These are phyloP conservation scores for Lordiphosa collinella DNA, from an alignment of 1,140 invertebrate genomes.

Conservation along the genomic window DNA sequence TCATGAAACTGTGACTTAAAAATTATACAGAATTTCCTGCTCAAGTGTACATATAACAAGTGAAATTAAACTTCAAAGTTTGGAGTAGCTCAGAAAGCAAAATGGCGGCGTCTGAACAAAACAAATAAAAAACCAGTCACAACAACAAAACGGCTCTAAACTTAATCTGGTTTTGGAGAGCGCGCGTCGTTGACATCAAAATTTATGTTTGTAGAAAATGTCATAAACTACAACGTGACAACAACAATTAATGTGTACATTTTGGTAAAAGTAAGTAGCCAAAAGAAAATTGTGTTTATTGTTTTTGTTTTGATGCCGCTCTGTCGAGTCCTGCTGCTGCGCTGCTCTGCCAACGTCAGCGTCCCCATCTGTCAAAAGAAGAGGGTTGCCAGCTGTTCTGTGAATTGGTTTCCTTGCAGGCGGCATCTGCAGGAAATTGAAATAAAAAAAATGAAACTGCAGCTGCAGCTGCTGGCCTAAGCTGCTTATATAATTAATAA, in stretches of 20 bases:
- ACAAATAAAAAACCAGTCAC: no score
- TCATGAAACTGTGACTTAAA: no score
- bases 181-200: no score
- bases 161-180: no score
- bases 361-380: constrained; percentile 50
- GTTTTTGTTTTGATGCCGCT: constrained; percentile 68
- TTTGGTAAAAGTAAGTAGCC: constrained; percentile 23
- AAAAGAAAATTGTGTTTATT: constrained; percentile 9
- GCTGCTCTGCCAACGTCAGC: constrained; percentile 24
- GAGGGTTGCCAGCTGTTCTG: constrained; percentile 63
- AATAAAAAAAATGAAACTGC: constrained; percentile 14
- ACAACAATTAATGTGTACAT: constrained; percentile 65
- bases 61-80: no score
- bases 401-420: constrained; percentile 14
- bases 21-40: no score
- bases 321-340: constrained; percentile 38
- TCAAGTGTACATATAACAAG: no score
- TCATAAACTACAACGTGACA: constrained; percentile 55
- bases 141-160: no score
- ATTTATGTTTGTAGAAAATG: constrained; percentile 57
- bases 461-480: constrained; percentile 46
- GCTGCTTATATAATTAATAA: constrained; percentile 73
- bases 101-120: no score
- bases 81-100: no score
- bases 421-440: constrained; percentile 67